A percentile compares a stretch with the other conserved stretches of the same genome.
Conservation (phyloP, 2,797 vertebrate genomes). For the Diglossa cyanea region DNA sequence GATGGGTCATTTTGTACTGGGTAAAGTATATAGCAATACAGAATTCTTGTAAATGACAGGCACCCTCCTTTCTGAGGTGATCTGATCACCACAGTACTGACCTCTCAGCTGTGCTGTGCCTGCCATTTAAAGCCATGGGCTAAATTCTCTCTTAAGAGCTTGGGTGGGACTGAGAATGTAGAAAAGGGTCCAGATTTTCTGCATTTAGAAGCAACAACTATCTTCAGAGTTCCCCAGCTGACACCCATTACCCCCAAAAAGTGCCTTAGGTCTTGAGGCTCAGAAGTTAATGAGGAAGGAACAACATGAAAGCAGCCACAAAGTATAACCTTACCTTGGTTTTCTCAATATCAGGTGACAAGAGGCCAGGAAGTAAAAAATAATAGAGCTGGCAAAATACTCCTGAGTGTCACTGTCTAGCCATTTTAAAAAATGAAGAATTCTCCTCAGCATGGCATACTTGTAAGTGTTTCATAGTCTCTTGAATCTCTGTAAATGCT, state of each 20-base stretch:
- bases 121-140: background rate
- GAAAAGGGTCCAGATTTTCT: background rate
- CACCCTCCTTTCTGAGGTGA: background rate
- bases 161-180: background rate
- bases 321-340: background rate
- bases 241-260: background rate
- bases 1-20: background rate
- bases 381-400: background rate
- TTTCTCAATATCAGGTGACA: background rate
- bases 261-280: background rate
- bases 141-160: background rate
- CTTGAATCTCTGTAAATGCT: background rate
- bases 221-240: background rate
- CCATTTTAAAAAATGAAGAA: background rate
- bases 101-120: background rate
- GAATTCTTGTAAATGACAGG: rapidly evolving
- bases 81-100: background rate
- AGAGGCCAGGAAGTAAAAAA: background rate
- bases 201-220: background rate
- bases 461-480: background rate
- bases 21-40: background rate
- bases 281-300: background rate
- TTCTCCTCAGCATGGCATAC: background rate
- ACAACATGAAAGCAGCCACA: background rate
- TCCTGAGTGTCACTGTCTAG: background rate